Percentiles rank a stretch among this genome's conserved stretches.
Conservation (phyloP, 2,797 vertebrate genomes). For the Antrozous pallidus region DNA sequence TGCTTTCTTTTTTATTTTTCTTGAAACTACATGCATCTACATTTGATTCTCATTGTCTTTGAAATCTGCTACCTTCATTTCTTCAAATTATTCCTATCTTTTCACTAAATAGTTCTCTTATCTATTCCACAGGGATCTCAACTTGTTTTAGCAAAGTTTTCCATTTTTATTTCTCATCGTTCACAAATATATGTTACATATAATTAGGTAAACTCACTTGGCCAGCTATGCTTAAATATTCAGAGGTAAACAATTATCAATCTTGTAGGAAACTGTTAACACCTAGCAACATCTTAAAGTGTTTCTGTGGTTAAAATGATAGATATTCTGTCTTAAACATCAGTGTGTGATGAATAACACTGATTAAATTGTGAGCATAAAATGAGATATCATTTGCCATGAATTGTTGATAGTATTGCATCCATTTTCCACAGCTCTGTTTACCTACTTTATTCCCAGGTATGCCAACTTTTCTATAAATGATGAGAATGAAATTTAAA, state of each 20-base stretch:
- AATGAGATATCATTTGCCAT: conserved; percentile 33
- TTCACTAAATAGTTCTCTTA: neutral
- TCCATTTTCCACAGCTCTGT: conserved; percentile 62
- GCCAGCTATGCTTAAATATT: neutral
- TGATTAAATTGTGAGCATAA: conserved; percentile 49
- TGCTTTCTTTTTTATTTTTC: neutral
- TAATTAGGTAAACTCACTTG: neutral
- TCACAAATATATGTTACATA: neutral
- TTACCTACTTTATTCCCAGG: conserved; percentile 62
- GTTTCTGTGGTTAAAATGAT: conserved; percentile 39
- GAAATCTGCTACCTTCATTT: neutral
- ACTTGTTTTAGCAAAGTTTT: neutral
- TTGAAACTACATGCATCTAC: neutral
- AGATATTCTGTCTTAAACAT: conserved; percentile 5
- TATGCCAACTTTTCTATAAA: conserved; percentile 59
- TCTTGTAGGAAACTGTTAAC: neutral
- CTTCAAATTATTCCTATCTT: neutral
- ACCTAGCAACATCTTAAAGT: neutral
- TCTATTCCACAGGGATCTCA: neutral
- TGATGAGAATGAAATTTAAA: conserved; percentile 75
- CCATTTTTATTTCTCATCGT: neutral
- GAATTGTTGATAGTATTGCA: conserved; percentile 25
- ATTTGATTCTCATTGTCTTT: neutral
- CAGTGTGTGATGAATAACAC: conserved; percentile 33
- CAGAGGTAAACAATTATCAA: neutral